Conservation (phyloP, 2,888 invertebrate genomes). For the Aricia artaxerxes region DNA sequence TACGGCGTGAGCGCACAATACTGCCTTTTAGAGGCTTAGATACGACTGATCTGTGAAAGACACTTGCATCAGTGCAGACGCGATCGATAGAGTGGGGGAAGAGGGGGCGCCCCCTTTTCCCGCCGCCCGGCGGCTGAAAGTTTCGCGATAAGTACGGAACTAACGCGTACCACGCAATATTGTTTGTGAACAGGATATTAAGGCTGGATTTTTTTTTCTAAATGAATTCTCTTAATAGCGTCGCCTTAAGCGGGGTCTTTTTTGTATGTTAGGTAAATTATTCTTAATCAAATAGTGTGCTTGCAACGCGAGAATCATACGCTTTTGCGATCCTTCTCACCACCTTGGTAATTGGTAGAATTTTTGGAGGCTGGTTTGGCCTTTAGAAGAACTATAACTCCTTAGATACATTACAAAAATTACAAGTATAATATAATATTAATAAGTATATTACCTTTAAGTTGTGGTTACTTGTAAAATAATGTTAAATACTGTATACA, state of each 20-base stretch:
- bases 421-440: no score
- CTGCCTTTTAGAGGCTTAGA: conserved; percentile 42
- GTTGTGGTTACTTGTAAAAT: no score
- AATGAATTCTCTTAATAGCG: conserved; percentile 56
- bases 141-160: conserved; percentile 80
- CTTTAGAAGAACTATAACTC: no score
- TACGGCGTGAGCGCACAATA: conserved; percentile 38
- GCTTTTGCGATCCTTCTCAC: no score
- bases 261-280: no score
- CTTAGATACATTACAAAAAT: no score
- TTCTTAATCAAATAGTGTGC: no score
- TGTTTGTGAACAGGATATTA: conserved; percentile 80
- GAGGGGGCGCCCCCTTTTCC: conserved; percentile 40
- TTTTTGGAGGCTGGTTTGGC: no score
- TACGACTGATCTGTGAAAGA: conserved; percentile 79
- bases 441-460: no score
- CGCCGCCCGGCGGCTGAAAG: conserved; percentile 64
- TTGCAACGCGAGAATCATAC: no score
- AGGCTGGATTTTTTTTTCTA: conserved; percentile 69
- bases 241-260: background rate
- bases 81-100: conserved; percentile 68
- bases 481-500: no score
- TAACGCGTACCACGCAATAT: conserved; percentile 80
- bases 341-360: no score
- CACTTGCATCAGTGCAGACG: conserved; percentile 77